A percentile compares a stretch with the other conserved stretches of the same genome.
These are phyloP conservation scores for Blennius ocellaris DNA, from an alignment of 2,113 vertebrate species.

Conservation along the genomic window DNA sequence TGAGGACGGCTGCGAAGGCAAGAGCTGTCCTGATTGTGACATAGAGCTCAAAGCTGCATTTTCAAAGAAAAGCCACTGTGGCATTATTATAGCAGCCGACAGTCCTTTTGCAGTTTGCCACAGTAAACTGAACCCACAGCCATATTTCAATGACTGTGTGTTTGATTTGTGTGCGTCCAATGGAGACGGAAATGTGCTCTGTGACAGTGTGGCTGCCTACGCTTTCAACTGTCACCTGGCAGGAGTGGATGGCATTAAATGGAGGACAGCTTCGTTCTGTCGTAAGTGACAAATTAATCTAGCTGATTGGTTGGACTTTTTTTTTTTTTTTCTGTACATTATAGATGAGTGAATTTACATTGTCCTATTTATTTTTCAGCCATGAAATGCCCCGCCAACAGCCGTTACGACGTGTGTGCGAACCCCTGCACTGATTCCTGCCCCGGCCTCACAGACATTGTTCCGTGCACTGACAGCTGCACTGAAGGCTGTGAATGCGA, in stretches of 20 bases:
- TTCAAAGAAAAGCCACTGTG: slow-evolving; percentile 66
- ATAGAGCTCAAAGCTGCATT: slow-evolving; percentile 64
- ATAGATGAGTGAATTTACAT: neutral
- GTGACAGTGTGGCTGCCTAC: slow-evolving; percentile 77
- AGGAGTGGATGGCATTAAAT: slow-evolving; percentile 68
- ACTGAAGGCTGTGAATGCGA: slow-evolving; percentile 87
- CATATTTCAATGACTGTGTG: slow-evolving; percentile 77
- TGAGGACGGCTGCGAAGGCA: slow-evolving; percentile 64
- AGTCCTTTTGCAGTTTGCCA: slow-evolving; percentile 80
- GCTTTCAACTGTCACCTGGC: slow-evolving; percentile 72
- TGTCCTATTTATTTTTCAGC: slow-evolving; percentile 63
- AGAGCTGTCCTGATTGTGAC: slow-evolving; percentile 42
- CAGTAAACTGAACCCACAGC: slow-evolving; percentile 66
- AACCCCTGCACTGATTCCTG: slow-evolving; percentile 79
- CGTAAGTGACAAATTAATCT: slow-evolving; percentile 66
- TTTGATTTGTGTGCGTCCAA: slow-evolving; percentile 78
- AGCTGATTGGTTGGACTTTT: too few species aligned
- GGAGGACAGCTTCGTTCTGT: slow-evolving; percentile 81
- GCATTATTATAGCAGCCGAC: slow-evolving; percentile 60
- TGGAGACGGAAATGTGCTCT: slow-evolving; percentile 72
- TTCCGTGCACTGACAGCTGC: slow-evolving; percentile 69
- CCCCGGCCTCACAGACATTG: slow-evolving; percentile 52
- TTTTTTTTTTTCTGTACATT: neutral
- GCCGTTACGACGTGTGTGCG: slow-evolving; percentile 84
- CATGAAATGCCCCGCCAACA: slow-evolving; percentile 81